Percentiles rank a stretch among this genome's conserved stretches.
These are phyloP conservation scores for Leucophora obtusa DNA, from an alignment of 2,888 invertebrate genomes.

Conservation along the genomic window DNA sequence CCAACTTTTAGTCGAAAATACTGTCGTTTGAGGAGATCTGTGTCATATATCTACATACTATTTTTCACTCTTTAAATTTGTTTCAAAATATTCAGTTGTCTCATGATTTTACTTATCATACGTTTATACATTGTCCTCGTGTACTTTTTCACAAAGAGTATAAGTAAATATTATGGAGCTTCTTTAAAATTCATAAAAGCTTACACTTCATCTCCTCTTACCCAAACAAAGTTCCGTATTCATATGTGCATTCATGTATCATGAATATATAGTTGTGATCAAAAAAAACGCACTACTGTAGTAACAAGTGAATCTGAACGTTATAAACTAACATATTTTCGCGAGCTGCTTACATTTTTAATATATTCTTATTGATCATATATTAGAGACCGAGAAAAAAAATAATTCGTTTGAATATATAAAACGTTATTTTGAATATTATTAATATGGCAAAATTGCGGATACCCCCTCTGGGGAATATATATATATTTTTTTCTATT, in stretches of 20 bases:
- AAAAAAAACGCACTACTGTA: background rate
- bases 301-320: no score
- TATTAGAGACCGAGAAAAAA: no score
- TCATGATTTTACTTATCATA: slow-evolving; percentile 40
- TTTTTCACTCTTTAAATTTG: slow-evolving; percentile 45
- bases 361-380: no score
- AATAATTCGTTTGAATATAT: no score
- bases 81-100: slow-evolving; percentile 25
- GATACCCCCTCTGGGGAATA: no score
- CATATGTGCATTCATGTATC: slow-evolving; percentile 25
- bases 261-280: background rate
- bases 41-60: background rate
- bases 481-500: no score
- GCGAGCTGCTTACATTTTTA: no score
- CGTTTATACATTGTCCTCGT: slow-evolving; percentile 25
- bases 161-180: slow-evolving; percentile 50
- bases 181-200: slow-evolving; percentile 63
- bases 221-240: slow-evolving; percentile 22
- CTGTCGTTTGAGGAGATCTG: no score
- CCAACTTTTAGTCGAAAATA: no score
- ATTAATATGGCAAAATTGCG: no score
- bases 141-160: slow-evolving; percentile 9
- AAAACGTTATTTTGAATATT: no score
- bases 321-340: no score
- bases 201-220: slow-evolving; percentile 49